Evolutionary conservation across 2,113 vertebrate species (phyloP).

Genomic region (Vulpes lagopus): DNA sequence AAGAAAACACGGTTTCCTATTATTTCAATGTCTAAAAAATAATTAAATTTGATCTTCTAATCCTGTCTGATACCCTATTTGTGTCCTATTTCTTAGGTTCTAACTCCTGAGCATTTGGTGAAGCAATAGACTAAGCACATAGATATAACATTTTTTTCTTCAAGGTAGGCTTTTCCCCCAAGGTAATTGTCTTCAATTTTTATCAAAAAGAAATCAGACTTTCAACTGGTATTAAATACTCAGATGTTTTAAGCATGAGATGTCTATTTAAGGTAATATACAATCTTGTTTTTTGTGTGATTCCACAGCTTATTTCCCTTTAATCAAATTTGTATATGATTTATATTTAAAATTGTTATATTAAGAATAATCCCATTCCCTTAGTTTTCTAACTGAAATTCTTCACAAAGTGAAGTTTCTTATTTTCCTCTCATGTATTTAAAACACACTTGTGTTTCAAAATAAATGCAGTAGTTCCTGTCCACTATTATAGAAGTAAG

Average conservation of each 20-base stretch:
- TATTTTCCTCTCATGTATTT: not conserved
- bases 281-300: not conserved
- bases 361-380: not conserved
- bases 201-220: not conserved
- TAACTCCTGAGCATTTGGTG: not conserved
- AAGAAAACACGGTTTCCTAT: not conserved
- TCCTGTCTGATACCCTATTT: not conserved
- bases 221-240: not conserved
- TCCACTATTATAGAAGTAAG: not conserved
- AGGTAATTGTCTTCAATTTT: not conserved
- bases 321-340: not conserved
- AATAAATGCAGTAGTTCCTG: not conserved
- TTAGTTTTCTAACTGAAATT: not conserved
- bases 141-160: not conserved
- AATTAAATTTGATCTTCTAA: not conserved
- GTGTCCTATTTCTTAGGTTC: not conserved
- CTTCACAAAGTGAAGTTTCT: not conserved
- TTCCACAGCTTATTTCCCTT: not conserved
- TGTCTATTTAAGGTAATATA: not conserved
- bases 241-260: not conserved
- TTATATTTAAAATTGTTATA: constrained; percentile 1
- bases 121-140: not conserved
- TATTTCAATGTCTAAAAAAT: not conserved
- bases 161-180: not conserved
- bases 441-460: not conserved